Evolutionary conservation across 2,888 invertebrate species (phyloP).

Genomic region (Orthosia incerta): DNA sequence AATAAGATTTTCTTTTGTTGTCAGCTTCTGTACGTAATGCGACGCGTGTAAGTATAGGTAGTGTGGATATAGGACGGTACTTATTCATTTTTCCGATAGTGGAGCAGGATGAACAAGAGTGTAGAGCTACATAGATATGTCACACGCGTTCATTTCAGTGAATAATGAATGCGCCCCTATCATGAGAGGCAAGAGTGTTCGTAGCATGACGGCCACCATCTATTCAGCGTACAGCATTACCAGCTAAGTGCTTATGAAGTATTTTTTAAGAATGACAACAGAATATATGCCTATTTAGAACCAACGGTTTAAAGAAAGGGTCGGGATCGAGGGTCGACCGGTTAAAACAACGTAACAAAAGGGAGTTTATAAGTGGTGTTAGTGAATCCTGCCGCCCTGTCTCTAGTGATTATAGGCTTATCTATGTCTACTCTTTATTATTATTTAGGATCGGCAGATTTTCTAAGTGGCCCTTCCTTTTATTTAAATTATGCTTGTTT

Average conservation of each 20-base stretch:
- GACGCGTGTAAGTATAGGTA: constrained; percentile 1
- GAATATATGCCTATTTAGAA: constrained; percentile 57
- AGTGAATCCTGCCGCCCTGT: constrained; percentile 69
- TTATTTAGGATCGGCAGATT: constrained; percentile 62
- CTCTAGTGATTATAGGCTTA: constrained; percentile 71
- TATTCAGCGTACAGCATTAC: constrained; percentile 38
- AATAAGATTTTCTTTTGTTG: constrained; percentile 62
- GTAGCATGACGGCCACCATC: constrained; percentile 15
- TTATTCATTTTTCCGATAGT: constrained; percentile 34
- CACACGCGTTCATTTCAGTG: constrained; percentile 45
- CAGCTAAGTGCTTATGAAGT: constrained; percentile 62
- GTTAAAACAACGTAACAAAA: constrained; percentile 71
- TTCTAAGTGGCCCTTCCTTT: constrained; percentile 29
- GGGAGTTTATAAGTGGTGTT: constrained; percentile 72
- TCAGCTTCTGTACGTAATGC: constrained; percentile 41
- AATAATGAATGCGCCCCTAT: constrained; percentile 54
- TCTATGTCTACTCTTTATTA: constrained; percentile 67
- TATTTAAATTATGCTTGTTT: constrained; percentile 53
- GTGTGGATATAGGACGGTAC: neutral
- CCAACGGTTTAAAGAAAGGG: constrained; percentile 65
- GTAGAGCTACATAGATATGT: constrained; percentile 18
- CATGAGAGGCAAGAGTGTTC: constrained; percentile 46
- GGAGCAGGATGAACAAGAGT: constrained; percentile 7
- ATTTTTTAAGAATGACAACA: constrained; percentile 61
- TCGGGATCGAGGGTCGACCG: constrained; percentile 66